phyloP scores from a whole-genome alignment of 1,140 invertebrate species.

The Dendroctonus ponderosae region DNA sequence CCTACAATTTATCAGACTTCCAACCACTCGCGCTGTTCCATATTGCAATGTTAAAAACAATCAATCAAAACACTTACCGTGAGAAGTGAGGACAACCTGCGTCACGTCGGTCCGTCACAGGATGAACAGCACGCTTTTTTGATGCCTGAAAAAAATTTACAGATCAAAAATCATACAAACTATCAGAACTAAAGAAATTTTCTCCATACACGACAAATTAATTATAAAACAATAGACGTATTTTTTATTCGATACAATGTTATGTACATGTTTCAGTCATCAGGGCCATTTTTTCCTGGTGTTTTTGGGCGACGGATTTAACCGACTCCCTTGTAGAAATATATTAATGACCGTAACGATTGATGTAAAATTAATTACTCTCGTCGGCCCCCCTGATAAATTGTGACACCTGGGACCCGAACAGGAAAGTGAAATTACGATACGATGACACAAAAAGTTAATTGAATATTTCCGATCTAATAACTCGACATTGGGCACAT shows the following conservation, averaged over 20 bases:
- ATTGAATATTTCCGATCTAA: constrained; percentile 8
- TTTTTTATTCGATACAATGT: too few species aligned
- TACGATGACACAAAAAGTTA: constrained; percentile 7
- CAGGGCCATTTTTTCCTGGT: too few species aligned
- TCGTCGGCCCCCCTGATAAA: constrained; percentile 10
- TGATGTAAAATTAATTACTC: constrained; percentile 21
- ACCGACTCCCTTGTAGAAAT: neutral
- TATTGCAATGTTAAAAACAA: neutral
- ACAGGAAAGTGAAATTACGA: constrained; percentile 14
- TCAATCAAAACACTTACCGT: constrained; percentile 37
- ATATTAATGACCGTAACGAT: constrained; percentile 15
- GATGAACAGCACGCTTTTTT: constrained; percentile 31
- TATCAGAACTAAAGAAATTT: too few species aligned
- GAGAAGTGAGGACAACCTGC: constrained; percentile 14
- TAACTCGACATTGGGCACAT: neutral
- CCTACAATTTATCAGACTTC: too few species aligned
- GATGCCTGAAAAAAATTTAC: constrained; percentile 29
- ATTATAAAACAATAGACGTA: too few species aligned
- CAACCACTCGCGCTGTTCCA: neutral
- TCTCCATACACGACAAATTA: too few species aligned
- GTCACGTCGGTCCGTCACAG: constrained; percentile 20
- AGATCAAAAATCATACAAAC: too few species aligned
- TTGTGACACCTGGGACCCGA: constrained; percentile 12
- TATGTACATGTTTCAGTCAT: too few species aligned
- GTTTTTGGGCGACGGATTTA: too few species aligned